phyloP scores from a whole-genome alignment of 2,797 vertebrate species.

The Pampus argenteus region DNA sequence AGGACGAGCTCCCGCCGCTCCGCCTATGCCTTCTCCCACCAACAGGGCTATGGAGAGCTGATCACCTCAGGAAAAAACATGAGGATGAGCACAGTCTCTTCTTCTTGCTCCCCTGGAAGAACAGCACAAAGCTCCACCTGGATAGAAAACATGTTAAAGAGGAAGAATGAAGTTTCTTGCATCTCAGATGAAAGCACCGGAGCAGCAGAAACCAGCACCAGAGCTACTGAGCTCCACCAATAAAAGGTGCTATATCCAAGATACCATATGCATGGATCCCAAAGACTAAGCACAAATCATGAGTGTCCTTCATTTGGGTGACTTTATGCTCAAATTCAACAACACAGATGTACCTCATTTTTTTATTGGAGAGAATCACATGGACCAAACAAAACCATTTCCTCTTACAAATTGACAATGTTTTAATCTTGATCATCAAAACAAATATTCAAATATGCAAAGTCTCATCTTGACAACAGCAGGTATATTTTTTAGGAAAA shows the following conservation, averaged over 20 bases:
- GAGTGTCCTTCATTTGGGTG: conserved; percentile 41
- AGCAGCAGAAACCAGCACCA: conserved; percentile 55
- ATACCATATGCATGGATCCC: conserved; percentile 4
- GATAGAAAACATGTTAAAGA: conserved; percentile 77
- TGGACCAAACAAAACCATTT: background rate
- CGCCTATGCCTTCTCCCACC: conserved; percentile 89
- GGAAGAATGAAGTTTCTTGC: conserved; percentile 72
- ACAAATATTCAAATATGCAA: background rate
- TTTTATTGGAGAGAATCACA: conserved; percentile 5
- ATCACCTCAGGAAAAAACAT: conserved; percentile 92
- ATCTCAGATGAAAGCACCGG: conserved; percentile 39
- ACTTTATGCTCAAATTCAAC: conserved; percentile 25
- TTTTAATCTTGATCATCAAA: background rate
- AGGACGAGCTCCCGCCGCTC: conserved; percentile 88
- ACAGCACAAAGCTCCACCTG: conserved; percentile 73
- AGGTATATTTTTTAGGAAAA: background rate
- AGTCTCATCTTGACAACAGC: conserved; percentile 5
- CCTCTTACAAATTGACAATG: background rate
- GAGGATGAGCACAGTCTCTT: conserved; percentile 59
- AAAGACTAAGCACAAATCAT: conserved; percentile 55
- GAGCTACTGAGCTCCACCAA: conserved; percentile 20
- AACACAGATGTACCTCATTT: conserved; percentile 48
- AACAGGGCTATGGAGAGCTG: conserved; percentile 88
- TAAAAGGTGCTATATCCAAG: background rate
- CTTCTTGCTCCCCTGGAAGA: conserved; percentile 70